Percentiles rank a stretch among this genome's conserved stretches.
Conservation (phyloP, 2,888 invertebrate genomes). For the Mesodorylaimus sp. region DNA sequence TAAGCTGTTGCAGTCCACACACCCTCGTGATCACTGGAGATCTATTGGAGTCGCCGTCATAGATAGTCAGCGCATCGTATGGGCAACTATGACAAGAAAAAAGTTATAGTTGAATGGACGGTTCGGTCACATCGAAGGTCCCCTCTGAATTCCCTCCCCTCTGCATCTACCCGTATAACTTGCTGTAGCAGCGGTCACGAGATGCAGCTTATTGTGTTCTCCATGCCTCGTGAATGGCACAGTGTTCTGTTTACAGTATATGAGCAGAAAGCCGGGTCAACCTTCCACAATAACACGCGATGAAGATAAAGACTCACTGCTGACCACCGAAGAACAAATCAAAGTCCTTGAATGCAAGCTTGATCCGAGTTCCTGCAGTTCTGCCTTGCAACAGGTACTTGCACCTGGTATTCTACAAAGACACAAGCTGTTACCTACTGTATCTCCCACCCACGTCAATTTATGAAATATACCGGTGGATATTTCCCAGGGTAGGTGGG, state of each 20-base stretch:
- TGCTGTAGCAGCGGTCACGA: too few species aligned
- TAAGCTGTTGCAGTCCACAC: constrained; percentile 27
- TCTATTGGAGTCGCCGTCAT: constrained; percentile 73
- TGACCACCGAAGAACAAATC: constrained; percentile 94
- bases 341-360: constrained; percentile 89
- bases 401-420: constrained; percentile 24
- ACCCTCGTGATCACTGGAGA: constrained; percentile 42
- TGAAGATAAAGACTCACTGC: constrained; percentile 82
- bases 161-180: too few species aligned
- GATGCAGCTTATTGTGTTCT: too few species aligned
- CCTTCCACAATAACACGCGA: too few species aligned
- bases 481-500: constrained; percentile 98
- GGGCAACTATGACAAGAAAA: constrained; percentile 81
- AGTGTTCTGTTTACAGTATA: background rate
- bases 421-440: background rate
- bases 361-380: constrained; percentile 69
- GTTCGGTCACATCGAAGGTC: too few species aligned
- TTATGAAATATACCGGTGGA: constrained; percentile 39
- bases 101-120: too few species aligned
- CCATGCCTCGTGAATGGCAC: too few species aligned
- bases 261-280: background rate
- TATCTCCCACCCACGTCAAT: background rate
- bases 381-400: constrained; percentile 61
- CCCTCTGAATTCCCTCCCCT: too few species aligned
- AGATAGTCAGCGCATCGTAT: constrained; percentile 89